Conservation (phyloP, 2,113 vertebrate genomes). For the Procavia capensis region DNA sequence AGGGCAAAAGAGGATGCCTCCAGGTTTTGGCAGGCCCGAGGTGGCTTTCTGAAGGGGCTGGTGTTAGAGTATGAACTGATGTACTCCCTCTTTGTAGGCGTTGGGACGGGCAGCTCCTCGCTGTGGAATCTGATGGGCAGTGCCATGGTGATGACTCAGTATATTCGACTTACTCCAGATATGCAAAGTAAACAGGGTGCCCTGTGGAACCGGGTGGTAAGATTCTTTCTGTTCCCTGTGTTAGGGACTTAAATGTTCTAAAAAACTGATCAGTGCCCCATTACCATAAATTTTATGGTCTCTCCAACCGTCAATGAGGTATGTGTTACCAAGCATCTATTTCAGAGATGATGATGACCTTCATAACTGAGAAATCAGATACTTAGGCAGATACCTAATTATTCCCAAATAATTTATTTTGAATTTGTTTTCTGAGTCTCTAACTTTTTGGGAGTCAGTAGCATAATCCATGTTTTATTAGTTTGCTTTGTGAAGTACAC, state of each 20-base stretch:
- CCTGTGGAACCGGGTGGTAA: conserved; percentile 96
- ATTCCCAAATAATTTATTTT: conserved; percentile 45
- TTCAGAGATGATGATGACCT: conserved; percentile 32
- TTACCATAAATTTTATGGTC: background rate
- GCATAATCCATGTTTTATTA: background rate
- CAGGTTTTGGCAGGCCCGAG: background rate
- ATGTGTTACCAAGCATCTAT: conserved; percentile 21
- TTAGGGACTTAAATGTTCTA: conserved; percentile 18
- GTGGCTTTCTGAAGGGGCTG: background rate
- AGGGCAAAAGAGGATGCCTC: background rate
- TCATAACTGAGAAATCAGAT: conserved; percentile 34
- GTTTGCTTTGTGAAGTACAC: conserved; percentile 46
- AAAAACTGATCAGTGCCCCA: conserved; percentile 9
- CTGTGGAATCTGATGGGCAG: conserved; percentile 97
- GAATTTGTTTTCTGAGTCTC: conserved; percentile 38
- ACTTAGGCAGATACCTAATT: conserved; percentile 41
- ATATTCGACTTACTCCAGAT: conserved; percentile 96
- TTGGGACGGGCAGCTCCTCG: conserved; percentile 92
- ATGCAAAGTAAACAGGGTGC: conserved; percentile 97
- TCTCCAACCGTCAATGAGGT: background rate
- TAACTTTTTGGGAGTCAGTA: conserved; percentile 8
- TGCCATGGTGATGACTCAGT: conserved; percentile 95
- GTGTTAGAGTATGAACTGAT: conserved; percentile 21
- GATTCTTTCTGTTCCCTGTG: conserved; percentile 73
- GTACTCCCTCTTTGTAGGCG: conserved; percentile 84